Base-by-base conservation (phyloP, 2,888 invertebrate species). In the Eristalis tenax region DNA sequence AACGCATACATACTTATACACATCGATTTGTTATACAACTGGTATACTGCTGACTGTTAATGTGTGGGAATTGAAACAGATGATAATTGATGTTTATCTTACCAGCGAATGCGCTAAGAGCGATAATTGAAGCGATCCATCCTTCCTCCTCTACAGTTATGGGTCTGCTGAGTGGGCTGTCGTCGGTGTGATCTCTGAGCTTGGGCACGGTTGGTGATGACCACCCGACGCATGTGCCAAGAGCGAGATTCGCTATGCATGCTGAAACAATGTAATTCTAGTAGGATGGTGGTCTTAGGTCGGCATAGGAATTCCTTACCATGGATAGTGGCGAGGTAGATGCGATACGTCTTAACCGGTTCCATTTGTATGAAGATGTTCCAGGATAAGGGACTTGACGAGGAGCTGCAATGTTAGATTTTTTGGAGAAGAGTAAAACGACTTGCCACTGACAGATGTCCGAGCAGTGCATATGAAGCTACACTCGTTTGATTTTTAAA, bases 121-220 rank as follows among this genome's bases (percentile, higher is more conserved):
- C 95, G 32, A 96, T 93, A 50, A 96, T 92, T 1, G 96, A 96
- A 1, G 96, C 95, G 76, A 97, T 94, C 96, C 96, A 97, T 11
- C 96, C 95, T 89, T 94, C 94, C 90, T 96, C 94, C 28, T 94
- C 94, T 0, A 93, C 89, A 0, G 94, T 94, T 1, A 92, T 91
- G 5, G 90, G 89, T 0, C 94, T 94, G 3, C 94, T 94, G 90
- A 94, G 94, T 4, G 91, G 91, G 2, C 91, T 91, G 5, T 93
- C 92, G 2, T 71, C 73, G 0, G 88, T 81, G 13, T 50, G 91
- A 0, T 93, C 93, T 63, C 93, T 93, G 22, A 96, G 93, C 89
- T 94, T 94, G 0, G 95, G 95, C 15, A 95, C 92, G 6, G 96
- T 95, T 0, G 97, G 96, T 0, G 97, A 96, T 4, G 96, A 96